Evolutionary conservation across 2,888 invertebrate genomes (phyloP).

Genomic region (Nephrotoma flavescens): DNA sequence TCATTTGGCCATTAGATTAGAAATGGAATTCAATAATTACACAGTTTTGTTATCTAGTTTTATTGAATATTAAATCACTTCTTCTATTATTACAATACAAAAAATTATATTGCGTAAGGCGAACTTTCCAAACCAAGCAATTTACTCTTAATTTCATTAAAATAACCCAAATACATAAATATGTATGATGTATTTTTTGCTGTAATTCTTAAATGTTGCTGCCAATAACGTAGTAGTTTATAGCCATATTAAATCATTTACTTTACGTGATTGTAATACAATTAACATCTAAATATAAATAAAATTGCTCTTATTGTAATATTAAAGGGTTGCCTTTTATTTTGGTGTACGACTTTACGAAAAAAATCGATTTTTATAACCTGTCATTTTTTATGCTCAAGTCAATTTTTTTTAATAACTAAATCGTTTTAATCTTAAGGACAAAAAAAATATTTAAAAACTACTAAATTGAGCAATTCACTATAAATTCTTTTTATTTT

Average conservation of each 20-base stretch:
- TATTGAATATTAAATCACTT: not conserved
- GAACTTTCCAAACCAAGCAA: not conserved
- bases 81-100: not conserved
- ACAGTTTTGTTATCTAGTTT: not conserved
- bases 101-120: not conserved
- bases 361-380: no score
- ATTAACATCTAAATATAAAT: not conserved
- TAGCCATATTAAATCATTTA: not conserved
- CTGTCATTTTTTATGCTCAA: no score
- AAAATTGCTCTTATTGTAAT: not conserved
- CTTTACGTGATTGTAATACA: not conserved
- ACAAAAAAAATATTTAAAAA: not conserved
- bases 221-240: not conserved
- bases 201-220: not conserved
- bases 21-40: not conserved
- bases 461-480: not conserved
- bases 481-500: not conserved
- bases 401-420: no score
- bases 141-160: not conserved
- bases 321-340: not conserved
- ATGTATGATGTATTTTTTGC: not conserved
- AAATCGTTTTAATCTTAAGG: not conserved
- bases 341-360: not conserved
- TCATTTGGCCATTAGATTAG: not conserved
- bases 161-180: not conserved